Evolutionary conservation across 2,797 vertebrate genomes (phyloP), one percentile per base, ranked within the genome.

Genomic region (Pangasius mekongensis): DNA sequence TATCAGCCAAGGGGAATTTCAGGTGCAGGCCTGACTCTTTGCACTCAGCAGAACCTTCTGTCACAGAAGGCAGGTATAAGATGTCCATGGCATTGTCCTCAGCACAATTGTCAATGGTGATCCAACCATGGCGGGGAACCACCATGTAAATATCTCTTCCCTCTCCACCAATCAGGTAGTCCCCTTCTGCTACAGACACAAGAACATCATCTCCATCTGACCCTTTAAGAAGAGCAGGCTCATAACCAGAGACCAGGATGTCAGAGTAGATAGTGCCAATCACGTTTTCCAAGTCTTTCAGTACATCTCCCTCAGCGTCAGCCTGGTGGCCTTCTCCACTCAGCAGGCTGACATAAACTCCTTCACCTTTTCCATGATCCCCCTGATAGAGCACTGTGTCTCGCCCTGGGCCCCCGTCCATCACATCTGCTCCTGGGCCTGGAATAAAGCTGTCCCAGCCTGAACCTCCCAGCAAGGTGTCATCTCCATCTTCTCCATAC

Each of bases 151-250:
- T 69, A 69, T 69, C 66, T 69, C 66, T 69, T 69, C 66, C 66
- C 30, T 69, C 66, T 69, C 66, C 66, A 33, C 66, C 66, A 22
- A 93, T 90, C 76, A 94, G 89, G 82, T 93, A 87, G 85, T 94
- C 94, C 5, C 81, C 90, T 78, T 92, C 94, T n/a, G 47, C 73
- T 0, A 90, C 86, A 83, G 94, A 94, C 66, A 93, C 92, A 73
- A 94, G 85, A 71, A 93, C 78, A 84, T 94, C 94, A 13, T 91
- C 76, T 0, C 94, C 93, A 3, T 93, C 92, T 0, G 91, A 93
- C 2, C 93, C 94, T 85, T 92, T 93, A 74, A 95, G 91, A 27
- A 94, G 91, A 18, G 91, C 88, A 58, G 90, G 82, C 77, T 94
- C 91, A 8, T 92, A 90, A 5, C 92, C 92, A 13, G 93, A 67